These are phyloP conservation scores for Meriones unguiculatus DNA, from an alignment of 2,113 vertebrate species.

Conservation along the genomic window DNA sequence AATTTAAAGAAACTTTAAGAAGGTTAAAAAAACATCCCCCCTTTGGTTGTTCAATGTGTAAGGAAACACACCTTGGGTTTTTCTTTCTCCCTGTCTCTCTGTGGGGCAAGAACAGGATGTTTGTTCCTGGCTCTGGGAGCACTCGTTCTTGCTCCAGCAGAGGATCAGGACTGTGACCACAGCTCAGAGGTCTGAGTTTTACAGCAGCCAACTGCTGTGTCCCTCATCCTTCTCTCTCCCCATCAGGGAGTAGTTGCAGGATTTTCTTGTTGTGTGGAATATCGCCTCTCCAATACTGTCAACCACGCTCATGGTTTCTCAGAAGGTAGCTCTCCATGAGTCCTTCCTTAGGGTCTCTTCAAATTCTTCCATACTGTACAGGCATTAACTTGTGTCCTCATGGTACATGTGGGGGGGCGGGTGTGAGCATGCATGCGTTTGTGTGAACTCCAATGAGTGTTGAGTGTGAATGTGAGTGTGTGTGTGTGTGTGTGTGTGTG, in stretches of 20 bases:
- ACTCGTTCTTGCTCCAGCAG: not conserved
- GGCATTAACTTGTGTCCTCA: not conserved
- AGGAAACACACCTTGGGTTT: not conserved
- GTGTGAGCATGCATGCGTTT: not conserved
- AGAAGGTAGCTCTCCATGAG: not conserved
- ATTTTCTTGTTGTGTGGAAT: not conserved
- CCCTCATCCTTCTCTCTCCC: not conserved
- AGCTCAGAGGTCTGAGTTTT: not conserved
- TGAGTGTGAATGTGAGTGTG: not conserved
- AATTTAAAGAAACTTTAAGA: not conserved
- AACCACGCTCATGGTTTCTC: not conserved
- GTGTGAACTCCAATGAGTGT: not conserved
- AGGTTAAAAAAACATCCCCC: too few species aligned
- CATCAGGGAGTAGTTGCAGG: not conserved
- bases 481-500: fast-evolving
- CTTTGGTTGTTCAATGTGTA: not conserved
- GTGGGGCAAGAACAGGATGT: not conserved
- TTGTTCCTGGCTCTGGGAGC: not conserved
- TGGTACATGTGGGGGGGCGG: not conserved
- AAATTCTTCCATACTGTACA: fast-evolving
- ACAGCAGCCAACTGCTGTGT: not conserved
- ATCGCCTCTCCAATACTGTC: not conserved
- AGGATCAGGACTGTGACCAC: not conserved
- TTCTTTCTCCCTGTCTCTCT: not conserved
- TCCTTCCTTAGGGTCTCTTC: not conserved